phyloP scores from a whole-genome alignment of 2,113 vertebrate species.

The Antechinus stuartii region DNA sequence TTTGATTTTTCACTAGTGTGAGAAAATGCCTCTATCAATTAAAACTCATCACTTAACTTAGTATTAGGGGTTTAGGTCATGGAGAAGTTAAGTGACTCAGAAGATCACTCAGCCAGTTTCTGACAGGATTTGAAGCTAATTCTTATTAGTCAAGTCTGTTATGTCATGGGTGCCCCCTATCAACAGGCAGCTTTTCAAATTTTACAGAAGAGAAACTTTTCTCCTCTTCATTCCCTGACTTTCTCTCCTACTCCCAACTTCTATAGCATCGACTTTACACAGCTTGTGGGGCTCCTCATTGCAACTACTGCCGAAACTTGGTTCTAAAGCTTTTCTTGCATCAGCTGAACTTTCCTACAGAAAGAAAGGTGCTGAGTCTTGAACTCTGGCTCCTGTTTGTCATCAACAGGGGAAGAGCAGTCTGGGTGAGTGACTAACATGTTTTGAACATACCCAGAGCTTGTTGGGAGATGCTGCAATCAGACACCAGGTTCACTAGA shows the following conservation, averaged over 20 bases:
- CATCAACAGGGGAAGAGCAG: slow-evolving; percentile 50
- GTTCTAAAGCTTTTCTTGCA: slow-evolving; percentile 72
- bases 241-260: background rate
- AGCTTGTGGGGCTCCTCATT: background rate
- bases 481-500: background rate
- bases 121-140: background rate
- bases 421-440: background rate
- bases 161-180: background rate
- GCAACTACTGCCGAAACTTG: slow-evolving; percentile 65
- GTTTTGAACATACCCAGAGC: background rate
- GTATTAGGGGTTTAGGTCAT: background rate
- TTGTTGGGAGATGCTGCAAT: background rate
- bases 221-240: background rate
- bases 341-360: background rate
- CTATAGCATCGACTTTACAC: background rate
- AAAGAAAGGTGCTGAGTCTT: background rate
- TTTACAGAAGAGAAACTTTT: background rate
- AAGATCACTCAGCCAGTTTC: background rate
- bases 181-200: background rate
- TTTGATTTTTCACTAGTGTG: background rate
- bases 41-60: background rate
- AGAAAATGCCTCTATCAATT: background rate
- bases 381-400: slow-evolving; percentile 60
- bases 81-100: background rate
- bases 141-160: background rate